Evolutionary conservation across 2,797 vertebrate genomes (phyloP), one percentile per base, ranked within the genome.

Genomic region (Argentina silus): DNA sequence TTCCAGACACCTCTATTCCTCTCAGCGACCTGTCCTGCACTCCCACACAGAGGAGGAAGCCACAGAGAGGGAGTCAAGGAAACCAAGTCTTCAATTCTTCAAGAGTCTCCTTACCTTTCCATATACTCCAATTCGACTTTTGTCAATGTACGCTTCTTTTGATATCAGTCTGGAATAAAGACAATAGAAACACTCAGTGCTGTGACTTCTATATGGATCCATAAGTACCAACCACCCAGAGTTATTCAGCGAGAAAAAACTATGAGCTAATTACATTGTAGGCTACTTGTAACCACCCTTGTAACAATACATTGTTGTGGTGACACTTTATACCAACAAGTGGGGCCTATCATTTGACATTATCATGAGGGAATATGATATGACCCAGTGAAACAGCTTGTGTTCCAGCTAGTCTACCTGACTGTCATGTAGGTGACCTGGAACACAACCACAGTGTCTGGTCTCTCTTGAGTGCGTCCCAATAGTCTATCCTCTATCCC

Each of bases 81-180:
- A 21, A 59, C 56, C 19, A 3, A 59, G 23, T 59, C 1, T 21
- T 17, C 21, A 21, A 21, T 59, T 61, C 36, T 51, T 14, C 48
- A 59, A 10, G 21, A 3, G 2, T 44, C 0, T 64, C 64, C 79
- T 93, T 92, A 99, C 98, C 96, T 96, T 94, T 81, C 98, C 98
- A 64, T 96, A 97, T 71, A 98, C 97, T 6, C 95, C 98, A 0
- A 99, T 96, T 6, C 97, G 92, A 0, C 81, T 91, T 80, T 92
- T 95, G 75, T 99, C 98, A 1, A 99, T 88, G 84, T 94, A 99
- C 0, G 89, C 68, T 75, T 96, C 92, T 80, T 95, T 95, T 65
- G 97, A 91, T 86, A 99, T 93, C 27, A 91, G 78, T 76, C 94
- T 95, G 82, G 62, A 78, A 57, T 44, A 48, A 19, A 77, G 0